Percentiles rank a stretch among this genome's conserved stretches.
Evolutionary conservation across 2,888 invertebrate genomes (phyloP).

Genomic region (Podotricha telesiphe): DNA sequence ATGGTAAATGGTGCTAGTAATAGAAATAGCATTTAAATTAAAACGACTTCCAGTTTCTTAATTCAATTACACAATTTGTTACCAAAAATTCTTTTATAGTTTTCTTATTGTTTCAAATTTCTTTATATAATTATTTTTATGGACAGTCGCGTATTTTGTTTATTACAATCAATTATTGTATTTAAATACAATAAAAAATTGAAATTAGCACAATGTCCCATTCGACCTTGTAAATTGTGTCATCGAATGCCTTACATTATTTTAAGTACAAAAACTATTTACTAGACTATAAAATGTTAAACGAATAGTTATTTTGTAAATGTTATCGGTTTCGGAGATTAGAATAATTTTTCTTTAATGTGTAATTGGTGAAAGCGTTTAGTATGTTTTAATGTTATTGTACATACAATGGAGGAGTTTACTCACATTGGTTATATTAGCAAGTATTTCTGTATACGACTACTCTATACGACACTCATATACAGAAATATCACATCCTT

Average conservation of each 20-base stretch:
- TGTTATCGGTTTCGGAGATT: constrained; percentile 43
- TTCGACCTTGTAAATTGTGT: constrained; percentile 57
- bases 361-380: constrained; percentile 31
- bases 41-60: not conserved
- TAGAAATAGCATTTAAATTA: not conserved
- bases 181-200: constrained; percentile 14
- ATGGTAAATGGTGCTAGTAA: constrained; percentile 8
- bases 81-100: not conserved
- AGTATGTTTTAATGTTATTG: constrained; percentile 31
- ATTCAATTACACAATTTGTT: not conserved
- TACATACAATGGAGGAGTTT: constrained; percentile 36
- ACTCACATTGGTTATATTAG: constrained; percentile 31
- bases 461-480: not conserved
- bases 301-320: constrained; percentile 43
- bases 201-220: constrained; percentile 63
- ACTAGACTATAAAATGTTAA: constrained; percentile 59
- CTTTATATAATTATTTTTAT: not conserved
- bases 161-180: not conserved
- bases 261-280: constrained; percentile 66
- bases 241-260: constrained; percentile 67
- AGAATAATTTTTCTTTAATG: constrained; percentile 36
- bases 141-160: constrained; percentile 1
- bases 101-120: not conserved
- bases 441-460: constrained; percentile 33
- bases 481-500: constrained; percentile 46